A percentile compares a stretch with the other conserved stretches of the same genome.
phyloP scores from a whole-genome alignment of 2,888 invertebrate species.

The Lasioglossum marginatum region DNA sequence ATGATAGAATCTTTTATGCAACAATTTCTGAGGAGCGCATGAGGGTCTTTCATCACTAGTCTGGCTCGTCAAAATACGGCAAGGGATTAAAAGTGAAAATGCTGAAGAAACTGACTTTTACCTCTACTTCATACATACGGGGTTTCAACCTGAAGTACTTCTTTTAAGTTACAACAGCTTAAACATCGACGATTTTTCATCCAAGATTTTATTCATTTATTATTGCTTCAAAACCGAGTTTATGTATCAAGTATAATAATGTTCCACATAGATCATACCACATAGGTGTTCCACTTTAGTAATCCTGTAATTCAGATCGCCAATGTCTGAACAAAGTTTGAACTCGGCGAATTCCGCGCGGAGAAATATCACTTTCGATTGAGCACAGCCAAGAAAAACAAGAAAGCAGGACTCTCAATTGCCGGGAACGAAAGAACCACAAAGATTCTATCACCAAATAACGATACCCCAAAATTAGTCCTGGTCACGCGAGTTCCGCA shows the following conservation, averaged over 20 bases:
- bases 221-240: too few relatives aligned
- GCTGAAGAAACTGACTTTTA: not conserved
- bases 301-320: not conserved
- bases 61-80: too few relatives aligned
- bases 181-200: too few relatives aligned
- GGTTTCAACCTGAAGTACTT: not conserved
- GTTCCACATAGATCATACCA: too few relatives aligned
- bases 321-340: not conserved
- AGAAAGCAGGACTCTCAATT: not conserved
- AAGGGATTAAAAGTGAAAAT: not conserved
- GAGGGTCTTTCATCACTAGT: too few relatives aligned
- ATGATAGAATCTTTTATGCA: too few relatives aligned
- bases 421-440: conserved; percentile 2
- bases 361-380: not conserved
- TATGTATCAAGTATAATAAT: too few relatives aligned
- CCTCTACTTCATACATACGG: too few relatives aligned
- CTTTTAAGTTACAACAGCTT: not conserved
- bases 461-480: conserved; percentile 2
- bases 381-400: too few relatives aligned
- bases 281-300: too few relatives aligned
- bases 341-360: not conserved
- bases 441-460: conserved; percentile 6
- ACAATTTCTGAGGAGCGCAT: too few relatives aligned
- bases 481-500: not conserved
- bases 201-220: not conserved